Evolutionary conservation across 2,888 invertebrate genomes (phyloP).

Genomic region (Copidosoma aretas): DNA sequence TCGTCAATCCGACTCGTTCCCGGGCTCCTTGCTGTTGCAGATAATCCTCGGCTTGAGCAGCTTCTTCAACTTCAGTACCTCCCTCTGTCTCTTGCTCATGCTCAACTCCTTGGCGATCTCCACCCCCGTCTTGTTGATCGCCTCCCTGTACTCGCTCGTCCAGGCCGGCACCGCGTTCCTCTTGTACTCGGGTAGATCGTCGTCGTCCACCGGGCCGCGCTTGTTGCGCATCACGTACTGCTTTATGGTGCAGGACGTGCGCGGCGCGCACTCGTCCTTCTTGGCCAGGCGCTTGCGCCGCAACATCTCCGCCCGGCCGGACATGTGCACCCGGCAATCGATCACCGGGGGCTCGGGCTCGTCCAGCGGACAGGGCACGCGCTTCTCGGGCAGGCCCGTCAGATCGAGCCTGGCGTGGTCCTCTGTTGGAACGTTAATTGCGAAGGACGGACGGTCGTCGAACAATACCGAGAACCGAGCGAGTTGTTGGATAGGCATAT

Average conservation of each 20-base stretch:
- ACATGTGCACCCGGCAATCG: background rate
- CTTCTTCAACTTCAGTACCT: background rate
- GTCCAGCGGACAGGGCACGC: constrained; percentile 3
- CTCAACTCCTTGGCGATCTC: constrained; percentile 68
- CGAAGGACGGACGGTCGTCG: no score
- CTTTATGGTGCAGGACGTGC: background rate
- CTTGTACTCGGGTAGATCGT: background rate
- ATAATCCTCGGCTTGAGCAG: background rate
- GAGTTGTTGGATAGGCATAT: background rate
- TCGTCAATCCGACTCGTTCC: background rate
- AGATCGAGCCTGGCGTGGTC: background rate
- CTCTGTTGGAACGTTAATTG: background rate
- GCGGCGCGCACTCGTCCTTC: background rate
- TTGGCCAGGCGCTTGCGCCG: background rate
- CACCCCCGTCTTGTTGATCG: constrained; percentile 62
- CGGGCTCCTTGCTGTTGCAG: background rate
- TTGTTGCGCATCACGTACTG: background rate
- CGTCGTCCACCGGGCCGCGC: background rate
- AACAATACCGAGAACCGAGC: no score
- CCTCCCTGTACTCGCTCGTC: constrained; percentile 6
- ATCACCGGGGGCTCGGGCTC: background rate
- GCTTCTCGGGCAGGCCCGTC: background rate
- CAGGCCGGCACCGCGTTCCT: background rate
- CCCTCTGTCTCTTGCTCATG: constrained; percentile 55
- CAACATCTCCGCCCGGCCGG: background rate